phyloP scores from a whole-genome alignment of 1,140 invertebrate genomes.

The Trachymyrmex septentrionalis region DNA sequence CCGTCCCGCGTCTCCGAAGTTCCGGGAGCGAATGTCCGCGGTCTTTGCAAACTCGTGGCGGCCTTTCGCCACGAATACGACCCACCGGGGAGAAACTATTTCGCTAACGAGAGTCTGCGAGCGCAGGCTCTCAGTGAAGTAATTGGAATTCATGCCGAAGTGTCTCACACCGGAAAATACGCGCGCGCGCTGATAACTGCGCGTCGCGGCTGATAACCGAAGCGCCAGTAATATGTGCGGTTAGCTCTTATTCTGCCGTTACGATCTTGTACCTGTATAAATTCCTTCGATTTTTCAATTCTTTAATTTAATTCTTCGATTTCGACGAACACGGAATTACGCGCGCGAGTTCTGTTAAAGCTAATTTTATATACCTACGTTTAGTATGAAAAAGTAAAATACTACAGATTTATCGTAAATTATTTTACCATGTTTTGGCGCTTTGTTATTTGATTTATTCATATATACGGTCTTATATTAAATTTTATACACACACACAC shows the following conservation, averaged over 20 bases:
- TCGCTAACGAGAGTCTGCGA: conserved; percentile 42
- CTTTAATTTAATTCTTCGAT: background rate
- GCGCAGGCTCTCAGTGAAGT: conserved; percentile 6
- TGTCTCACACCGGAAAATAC: background rate
- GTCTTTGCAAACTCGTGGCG: conserved; percentile 32
- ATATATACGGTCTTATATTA: too few species aligned
- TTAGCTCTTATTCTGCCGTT: background rate
- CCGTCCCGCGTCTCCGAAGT: conserved; percentile 30
- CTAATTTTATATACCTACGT: background rate
- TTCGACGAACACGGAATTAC: background rate
- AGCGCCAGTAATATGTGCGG: background rate
- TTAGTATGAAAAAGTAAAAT: background rate
- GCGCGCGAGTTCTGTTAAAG: background rate
- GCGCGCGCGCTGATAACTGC: conserved; percentile 19
- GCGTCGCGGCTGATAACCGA: conserved; percentile 18
- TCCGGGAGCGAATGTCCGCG: conserved; percentile 40
- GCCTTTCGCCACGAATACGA: conserved; percentile 35
- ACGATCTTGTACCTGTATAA: background rate
- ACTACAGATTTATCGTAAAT: background rate
- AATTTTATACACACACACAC: too few species aligned
- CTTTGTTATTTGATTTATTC: too few species aligned
- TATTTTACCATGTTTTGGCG: background rate
- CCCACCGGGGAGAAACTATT: conserved; percentile 38
- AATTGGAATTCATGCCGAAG: conserved; percentile 50
- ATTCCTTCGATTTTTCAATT: background rate